Conservation (phyloP, 2,797 vertebrate species). For the Cryptoprocta ferox region DNA sequence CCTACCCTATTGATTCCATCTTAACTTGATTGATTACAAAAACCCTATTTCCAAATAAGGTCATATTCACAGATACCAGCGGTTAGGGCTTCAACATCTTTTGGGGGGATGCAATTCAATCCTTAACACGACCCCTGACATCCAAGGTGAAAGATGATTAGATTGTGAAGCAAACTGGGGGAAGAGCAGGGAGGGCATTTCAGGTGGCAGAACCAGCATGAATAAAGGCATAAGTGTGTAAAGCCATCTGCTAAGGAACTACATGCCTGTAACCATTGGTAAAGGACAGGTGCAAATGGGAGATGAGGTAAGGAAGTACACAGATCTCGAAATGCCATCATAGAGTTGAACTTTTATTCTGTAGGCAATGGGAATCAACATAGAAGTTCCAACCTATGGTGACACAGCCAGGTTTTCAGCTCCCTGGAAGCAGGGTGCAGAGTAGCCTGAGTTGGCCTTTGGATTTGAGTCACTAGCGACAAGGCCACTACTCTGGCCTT, state of each 20-base stretch:
- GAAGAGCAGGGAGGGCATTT: neutral
- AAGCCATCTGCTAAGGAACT: neutral
- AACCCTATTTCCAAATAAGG: constrained; percentile 7
- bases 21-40: neutral
- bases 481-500: neutral
- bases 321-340: neutral
- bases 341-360: neutral
- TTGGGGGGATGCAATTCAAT: neutral
- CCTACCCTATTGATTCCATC: neutral
- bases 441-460: neutral
- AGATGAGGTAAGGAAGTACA: neutral
- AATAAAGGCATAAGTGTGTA: neutral
- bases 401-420: neutral
- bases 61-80: neutral
- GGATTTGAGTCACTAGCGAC: neutral
- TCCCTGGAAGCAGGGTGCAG: neutral
- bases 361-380: neutral
- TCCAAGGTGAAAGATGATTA: neutral
- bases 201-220: too few species aligned
- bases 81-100: neutral
- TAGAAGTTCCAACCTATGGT: neutral
- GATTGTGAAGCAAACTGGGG: neutral
- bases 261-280: neutral
- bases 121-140: neutral
- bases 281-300: neutral